Base-by-base conservation (phyloP, 1,140 invertebrate species). In the Eriocheir sinensis region DNA sequence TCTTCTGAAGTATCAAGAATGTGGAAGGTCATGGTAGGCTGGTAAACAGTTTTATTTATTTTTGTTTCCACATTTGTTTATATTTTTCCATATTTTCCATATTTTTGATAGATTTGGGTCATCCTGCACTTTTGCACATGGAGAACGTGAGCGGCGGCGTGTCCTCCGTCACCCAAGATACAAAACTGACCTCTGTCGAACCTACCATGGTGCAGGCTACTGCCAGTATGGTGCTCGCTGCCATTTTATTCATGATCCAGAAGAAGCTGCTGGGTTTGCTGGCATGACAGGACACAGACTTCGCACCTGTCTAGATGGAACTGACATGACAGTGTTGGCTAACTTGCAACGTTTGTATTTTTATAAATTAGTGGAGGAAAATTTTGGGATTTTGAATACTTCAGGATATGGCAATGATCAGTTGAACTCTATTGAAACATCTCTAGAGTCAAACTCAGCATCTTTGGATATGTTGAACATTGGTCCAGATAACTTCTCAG, bases 111-210 rank as follows among this genome's bases (percentile, higher is more conserved):
- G 93, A 17, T 94, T 94, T 97, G 99, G 99, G 34, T 99, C 99
- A 96, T 99, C 99, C 97, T 99, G 99, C 96, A 99, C 99, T 97
- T 99, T 99, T 97, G 99, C 99, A 2, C 99, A 99, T 97, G 99
- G 99, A 32, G 97, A 98, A 80, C 97, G 98, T 95, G 99, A 99
- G 96, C 97, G 99, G 94, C 98, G 99, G 95, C 99, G 98, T 96
- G 97, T 99, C 85, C 98, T 98, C 92, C 98, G 99, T 89, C 99
- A 99, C 97, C 99, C 99, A 15, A 99, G 99, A 97, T 99, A 99
- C 98, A 99, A 99, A 97, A 99, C 99, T 38, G 99, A 99, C 97
- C 97, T 99, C 17, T 99, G 99, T 97, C 98, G 99, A 96, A 99
- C 99, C 48, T 99, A 98, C 97, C 99, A 99, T 97, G 99, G 99